Percentiles rank a stretch among this genome's conserved stretches.
Evolutionary conservation across 2,888 invertebrate species (phyloP).

Genomic region (Smittia sp.): DNA sequence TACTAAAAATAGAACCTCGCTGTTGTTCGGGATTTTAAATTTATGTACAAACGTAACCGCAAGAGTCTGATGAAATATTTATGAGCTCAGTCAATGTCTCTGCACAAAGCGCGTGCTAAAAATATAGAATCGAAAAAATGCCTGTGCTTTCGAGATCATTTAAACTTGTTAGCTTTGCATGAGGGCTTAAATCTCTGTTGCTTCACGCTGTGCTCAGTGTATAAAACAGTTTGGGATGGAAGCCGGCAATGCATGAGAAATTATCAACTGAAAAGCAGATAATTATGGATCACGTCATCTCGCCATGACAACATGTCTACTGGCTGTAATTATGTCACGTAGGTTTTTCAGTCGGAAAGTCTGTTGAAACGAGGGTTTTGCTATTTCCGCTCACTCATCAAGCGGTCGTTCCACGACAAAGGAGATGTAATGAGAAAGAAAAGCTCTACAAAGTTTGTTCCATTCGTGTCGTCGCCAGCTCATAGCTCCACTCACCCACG

Average conservation of each 20-base stretch:
- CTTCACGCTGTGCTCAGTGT: constrained; percentile 1
- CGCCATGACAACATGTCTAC: constrained; percentile 2
- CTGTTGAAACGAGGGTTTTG: neutral
- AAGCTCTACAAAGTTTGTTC: neutral
- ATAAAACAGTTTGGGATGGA: neutral
- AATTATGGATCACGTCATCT: neutral
- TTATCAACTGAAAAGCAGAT: constrained; percentile 2
- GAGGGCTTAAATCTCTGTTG: neutral
- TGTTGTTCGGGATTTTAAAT: neutral
- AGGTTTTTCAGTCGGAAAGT: neutral
- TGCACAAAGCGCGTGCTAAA: no score
- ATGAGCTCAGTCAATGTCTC: neutral
- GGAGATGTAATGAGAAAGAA: neutral
- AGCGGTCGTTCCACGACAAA: neutral
- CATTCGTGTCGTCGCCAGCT: neutral
- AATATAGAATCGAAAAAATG: no score
- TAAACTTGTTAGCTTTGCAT: neutral
- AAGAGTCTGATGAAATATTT: constrained; percentile 4
- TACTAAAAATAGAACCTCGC: neutral
- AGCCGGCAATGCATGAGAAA: neutral
- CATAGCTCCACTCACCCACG: neutral
- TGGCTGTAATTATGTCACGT: constrained; percentile 16
- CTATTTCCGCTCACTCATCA: neutral
- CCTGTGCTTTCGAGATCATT: neutral
- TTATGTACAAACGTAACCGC: neutral